phyloP scores from a whole-genome alignment of 2,888 invertebrate species.

The Zelleria hepariella region DNA sequence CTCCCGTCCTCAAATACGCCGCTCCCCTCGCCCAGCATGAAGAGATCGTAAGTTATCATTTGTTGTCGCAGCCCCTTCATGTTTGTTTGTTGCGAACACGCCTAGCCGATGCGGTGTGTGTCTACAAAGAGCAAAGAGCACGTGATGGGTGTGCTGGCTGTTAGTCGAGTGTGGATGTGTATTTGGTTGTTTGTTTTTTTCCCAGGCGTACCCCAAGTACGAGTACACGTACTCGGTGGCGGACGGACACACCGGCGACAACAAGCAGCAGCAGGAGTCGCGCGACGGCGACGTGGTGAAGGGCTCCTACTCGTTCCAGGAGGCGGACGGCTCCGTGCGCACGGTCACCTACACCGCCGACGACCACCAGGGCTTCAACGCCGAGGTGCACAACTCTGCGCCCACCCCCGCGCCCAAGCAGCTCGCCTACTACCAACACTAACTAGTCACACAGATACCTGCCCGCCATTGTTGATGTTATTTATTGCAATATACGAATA shows the following conservation, averaged over 20 bases:
- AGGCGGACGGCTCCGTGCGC: conserved; percentile 63
- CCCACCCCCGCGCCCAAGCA: conserved; percentile 36
- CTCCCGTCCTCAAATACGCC: conserved; percentile 9
- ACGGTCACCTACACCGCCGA: conserved; percentile 66
- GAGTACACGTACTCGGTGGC: conserved; percentile 64
- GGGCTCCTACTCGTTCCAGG: conserved; percentile 60
- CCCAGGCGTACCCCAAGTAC: conserved; percentile 43
- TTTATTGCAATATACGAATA: conserved; percentile 32
- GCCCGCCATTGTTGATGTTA: conserved; percentile 16
- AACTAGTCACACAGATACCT: neutral
- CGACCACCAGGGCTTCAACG: conserved; percentile 58
- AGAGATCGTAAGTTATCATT: conserved; percentile 6
- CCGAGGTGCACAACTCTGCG: conserved; percentile 47
- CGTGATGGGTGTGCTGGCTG: neutral
- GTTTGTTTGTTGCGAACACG: too few species aligned
- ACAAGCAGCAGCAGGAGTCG: conserved; percentile 60
- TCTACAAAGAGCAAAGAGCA: too few species aligned
- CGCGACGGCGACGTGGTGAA: conserved; percentile 65
- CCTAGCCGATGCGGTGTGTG: too few species aligned
- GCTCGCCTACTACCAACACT: conserved; percentile 16
- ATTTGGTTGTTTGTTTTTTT: neutral
- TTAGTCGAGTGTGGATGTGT: neutral
- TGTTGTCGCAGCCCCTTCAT: neutral
- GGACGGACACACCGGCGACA: conserved; percentile 66
- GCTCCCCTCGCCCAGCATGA: conserved; percentile 10